phyloP scores from a whole-genome alignment of 2,888 invertebrate species.

The Xylophagus ater region DNA sequence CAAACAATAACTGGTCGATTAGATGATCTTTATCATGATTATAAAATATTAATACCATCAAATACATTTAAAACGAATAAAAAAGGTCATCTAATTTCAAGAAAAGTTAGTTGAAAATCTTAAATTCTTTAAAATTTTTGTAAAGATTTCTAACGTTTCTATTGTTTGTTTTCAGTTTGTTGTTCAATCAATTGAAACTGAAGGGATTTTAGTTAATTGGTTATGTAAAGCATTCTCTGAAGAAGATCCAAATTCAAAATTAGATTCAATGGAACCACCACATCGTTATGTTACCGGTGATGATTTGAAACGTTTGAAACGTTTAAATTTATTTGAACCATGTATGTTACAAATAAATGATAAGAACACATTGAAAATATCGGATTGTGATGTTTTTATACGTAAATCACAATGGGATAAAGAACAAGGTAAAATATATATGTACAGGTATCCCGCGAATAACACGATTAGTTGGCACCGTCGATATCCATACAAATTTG shows the following conservation, averaged over 20 bases:
- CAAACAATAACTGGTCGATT: slow-evolving; percentile 64
- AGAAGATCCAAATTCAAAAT: slow-evolving; percentile 37
- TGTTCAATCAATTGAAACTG: slow-evolving; percentile 72
- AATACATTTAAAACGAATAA: slow-evolving; percentile 58
- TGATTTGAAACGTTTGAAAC: slow-evolving; percentile 68
- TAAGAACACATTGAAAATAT: slow-evolving; percentile 70
- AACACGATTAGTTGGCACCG: too few relatives aligned
- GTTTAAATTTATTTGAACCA: slow-evolving; percentile 76
- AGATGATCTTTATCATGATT: slow-evolving; percentile 63
- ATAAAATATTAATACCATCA: slow-evolving; percentile 67
- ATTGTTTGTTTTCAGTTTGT: slow-evolving; percentile 48
- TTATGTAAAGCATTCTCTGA: slow-evolving; percentile 63
- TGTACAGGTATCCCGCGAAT: too few relatives aligned
- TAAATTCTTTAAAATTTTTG: background rate
- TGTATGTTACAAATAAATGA: slow-evolving; percentile 85
- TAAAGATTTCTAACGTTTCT: background rate
- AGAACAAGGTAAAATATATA: slow-evolving; percentile 48
- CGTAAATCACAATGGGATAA: slow-evolving; percentile 69
- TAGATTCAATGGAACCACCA: slow-evolving; percentile 50
- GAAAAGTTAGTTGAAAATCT: slow-evolving; percentile 37
- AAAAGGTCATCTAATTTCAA: slow-evolving; percentile 47
- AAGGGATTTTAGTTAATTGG: slow-evolving; percentile 78
- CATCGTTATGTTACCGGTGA: slow-evolving; percentile 58
- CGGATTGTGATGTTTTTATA: slow-evolving; percentile 60
- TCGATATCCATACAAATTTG: too few relatives aligned